A percentile compares a stretch with the other conserved stretches of the same genome.
Conservation (phyloP, 2,113 vertebrate genomes). For the Cheilinus undulatus region DNA sequence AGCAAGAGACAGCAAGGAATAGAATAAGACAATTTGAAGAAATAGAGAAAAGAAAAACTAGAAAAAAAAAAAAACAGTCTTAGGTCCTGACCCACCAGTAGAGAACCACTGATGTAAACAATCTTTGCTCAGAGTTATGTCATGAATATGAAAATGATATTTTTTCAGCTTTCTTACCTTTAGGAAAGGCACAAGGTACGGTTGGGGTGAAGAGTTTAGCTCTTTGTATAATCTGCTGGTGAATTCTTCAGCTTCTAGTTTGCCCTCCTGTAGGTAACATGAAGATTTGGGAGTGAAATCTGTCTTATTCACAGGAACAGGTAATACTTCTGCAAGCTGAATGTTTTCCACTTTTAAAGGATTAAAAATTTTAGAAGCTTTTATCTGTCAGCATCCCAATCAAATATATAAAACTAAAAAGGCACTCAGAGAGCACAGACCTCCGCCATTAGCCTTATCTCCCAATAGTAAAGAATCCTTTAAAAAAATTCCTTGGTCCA, state of each 20-base stretch:
- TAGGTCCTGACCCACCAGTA: no score
- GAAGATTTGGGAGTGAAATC: neutral
- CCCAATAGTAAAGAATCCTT: no score
- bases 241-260: conserved; percentile 97
- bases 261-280: conserved; percentile 87
- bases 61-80: no score
- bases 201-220: conserved; percentile 98
- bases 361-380: no score
- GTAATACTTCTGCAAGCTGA: neutral
- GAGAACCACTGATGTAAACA: no score
- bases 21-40: no score
- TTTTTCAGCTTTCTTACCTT: conserved; percentile 84
- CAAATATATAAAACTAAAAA: neutral
- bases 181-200: conserved; percentile 99
- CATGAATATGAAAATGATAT: neutral
- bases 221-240: conserved; percentile 96
- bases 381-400: neutral
- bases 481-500: no score
- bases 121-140: neutral
- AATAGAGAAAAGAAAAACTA: no score
- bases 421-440: no score
- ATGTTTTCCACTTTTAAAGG: neutral
- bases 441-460: no score
- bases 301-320: neutral
- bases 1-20: no score